phyloP scores from a whole-genome alignment of 2,797 vertebrate species.

The Eidolon dupreanum region DNA sequence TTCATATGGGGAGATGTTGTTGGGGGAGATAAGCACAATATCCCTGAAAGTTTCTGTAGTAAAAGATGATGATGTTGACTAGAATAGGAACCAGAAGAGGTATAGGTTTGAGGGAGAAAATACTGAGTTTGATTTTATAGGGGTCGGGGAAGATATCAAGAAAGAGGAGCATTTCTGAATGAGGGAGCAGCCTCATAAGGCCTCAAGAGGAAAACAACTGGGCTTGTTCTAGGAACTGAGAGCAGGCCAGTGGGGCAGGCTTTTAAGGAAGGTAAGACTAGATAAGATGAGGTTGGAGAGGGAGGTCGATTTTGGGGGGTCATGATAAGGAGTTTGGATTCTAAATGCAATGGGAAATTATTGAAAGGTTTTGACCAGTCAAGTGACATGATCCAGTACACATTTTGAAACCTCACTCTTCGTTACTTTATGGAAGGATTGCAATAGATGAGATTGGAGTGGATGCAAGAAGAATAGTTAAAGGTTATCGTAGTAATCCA shows the following conservation, averaged over 20 bases:
- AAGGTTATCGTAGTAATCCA: neutral
- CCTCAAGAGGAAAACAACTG: neutral
- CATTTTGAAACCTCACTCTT: neutral
- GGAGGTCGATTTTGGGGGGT: neutral
- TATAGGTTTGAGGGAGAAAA: neutral
- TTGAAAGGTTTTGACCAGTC: neutral
- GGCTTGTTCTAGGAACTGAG: neutral
- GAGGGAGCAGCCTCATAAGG: neutral
- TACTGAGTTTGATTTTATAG: neutral
- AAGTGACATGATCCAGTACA: neutral
- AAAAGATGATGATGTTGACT: neutral
- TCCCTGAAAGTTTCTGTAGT: neutral
- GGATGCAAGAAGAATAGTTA: neutral
- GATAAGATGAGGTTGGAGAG: neutral
- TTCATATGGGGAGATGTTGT: neutral
- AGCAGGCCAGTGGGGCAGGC: neutral
- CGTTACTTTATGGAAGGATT: neutral
- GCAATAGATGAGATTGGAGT: neutral
- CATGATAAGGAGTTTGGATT: neutral
- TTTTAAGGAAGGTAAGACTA: neutral
- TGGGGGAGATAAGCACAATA: neutral
- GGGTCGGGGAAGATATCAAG: neutral
- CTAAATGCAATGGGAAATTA: neutral
- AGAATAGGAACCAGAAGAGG: neutral
- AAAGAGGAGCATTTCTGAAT: neutral